Percentiles rank a stretch among this genome's conserved stretches.
Conservation (phyloP, 2,797 vertebrate genomes). For the Liparis tanakae region DNA sequence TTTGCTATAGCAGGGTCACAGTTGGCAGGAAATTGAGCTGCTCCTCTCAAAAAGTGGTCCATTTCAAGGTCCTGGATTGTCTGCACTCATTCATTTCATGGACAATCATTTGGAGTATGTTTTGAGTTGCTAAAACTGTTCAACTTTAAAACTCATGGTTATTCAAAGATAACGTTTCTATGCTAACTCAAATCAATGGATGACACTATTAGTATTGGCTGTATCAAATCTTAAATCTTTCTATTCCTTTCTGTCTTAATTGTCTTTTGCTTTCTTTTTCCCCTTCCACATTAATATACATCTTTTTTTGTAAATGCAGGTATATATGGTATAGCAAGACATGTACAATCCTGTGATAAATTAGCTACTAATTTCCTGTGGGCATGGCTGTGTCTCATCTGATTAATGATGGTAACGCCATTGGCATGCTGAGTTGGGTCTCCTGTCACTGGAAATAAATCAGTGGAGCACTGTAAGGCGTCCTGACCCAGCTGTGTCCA, state of each 20-base stretch:
- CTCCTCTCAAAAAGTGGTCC: conserved; percentile 7
- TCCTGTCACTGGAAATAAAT: conserved; percentile 79
- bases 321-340: conserved; percentile 19
- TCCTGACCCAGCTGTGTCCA: conserved; percentile 71
- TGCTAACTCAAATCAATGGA: conserved; percentile 36
- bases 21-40: not conserved
- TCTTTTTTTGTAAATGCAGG: conserved; percentile 13
- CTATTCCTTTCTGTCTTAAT: not conserved
- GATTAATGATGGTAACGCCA: conserved; percentile 79
- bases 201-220: conserved; percentile 1
- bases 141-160: conserved; percentile 25
- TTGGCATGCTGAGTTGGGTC: conserved; percentile 68
- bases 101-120: conserved; percentile 23
- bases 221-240: not conserved
- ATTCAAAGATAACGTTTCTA: conserved; percentile 34
- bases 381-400: conserved; percentile 65
- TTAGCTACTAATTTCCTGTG: conserved; percentile 78
- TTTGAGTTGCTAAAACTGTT: conserved; percentile 39
- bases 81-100: conserved; percentile 21
- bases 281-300: not conserved
- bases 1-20: conserved; percentile 17
- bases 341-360: conserved; percentile 42
- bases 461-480: conserved; percentile 56
- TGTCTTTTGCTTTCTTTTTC: not conserved
- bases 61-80: conserved; percentile 20